Conservation (phyloP, 2,113 vertebrate genomes). For the Panthera tigris region DNA sequence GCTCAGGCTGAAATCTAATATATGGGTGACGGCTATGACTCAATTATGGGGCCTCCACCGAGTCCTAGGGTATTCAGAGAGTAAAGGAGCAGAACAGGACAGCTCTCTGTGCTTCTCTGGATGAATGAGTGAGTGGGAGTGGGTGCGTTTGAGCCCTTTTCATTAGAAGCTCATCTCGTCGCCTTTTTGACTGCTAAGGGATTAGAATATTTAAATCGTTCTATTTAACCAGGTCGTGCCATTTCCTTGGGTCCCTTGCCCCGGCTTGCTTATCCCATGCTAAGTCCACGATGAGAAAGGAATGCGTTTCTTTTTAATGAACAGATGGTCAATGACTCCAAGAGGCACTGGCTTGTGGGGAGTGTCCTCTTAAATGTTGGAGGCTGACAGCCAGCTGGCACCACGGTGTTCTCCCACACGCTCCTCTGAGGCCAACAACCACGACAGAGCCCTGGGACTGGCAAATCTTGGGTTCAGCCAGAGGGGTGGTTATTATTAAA, state of each 20-base stretch:
- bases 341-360: neutral
- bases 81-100: constrained; percentile 65
- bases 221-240: neutral
- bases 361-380: no score
- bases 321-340: neutral
- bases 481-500: neutral
- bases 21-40: constrained; percentile 88
- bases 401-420: neutral
- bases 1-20: constrained; percentile 88
- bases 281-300: no score
- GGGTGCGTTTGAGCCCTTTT: neutral
- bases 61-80: constrained; percentile 76
- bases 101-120: constrained; percentile 50
- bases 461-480: neutral
- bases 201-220: neutral
- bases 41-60: constrained; percentile 85
- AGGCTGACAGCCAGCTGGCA: neutral
- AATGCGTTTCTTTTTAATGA: neutral
- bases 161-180: neutral
- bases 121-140: neutral
- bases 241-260: neutral
- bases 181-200: neutral
- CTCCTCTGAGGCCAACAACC: no score
- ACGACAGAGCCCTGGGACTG: no score
- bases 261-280: neutral